Base-by-base conservation (phyloP, 1,140 invertebrate species). In the Matsumurasca onukii region DNA sequence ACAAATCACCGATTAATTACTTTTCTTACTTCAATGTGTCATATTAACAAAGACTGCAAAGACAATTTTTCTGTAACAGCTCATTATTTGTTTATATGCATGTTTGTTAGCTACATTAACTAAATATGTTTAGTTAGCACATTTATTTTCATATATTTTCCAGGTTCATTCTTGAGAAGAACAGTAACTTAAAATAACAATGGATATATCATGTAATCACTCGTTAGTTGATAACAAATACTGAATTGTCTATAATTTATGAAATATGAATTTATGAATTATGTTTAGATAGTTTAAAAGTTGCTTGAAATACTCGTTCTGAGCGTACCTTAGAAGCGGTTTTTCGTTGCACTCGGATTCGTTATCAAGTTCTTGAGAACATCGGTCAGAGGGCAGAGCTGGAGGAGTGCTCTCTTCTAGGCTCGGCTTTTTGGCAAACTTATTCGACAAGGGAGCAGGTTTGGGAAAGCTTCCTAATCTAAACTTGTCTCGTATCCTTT, bases 291-390 rank as follows among this genome's bases (percentile, higher is more conserved):
- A 61, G 34, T 24, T 9, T n/a, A 24, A 65, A 45, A 25, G 55
- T 27, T 12, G 3, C 24, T 59, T 27, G 17, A 27, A 51, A 31
- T 31, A 68, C 22, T 66, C 34, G 48, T 22, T 25, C 12, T 59
- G 17, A 59, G 45, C 72, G 73, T 82, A 82, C 80, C 80, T 82
- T 67, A 73, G 61, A 78, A 78, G 79, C 63, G 79, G 79, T 72
- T 81, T 82, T 77, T 82, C 80, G 77, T 80, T 80, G 80, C 80
- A 82, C 72, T 81, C 80, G 69, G 78, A 74, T 22, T 68, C 51
- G 31, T 31, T 67, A 51, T 67, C 66, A 3, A 57, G 66, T 31
- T 30, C 34, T 31, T 66, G 45, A 2, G 64, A 52, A 66, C 67
- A 68, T 49, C 55, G 30, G 22, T 39, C 52, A 39, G 67, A 55